phyloP scores from a whole-genome alignment of 2,797 vertebrate genomes.

The Alexandromys oeconomus region DNA sequence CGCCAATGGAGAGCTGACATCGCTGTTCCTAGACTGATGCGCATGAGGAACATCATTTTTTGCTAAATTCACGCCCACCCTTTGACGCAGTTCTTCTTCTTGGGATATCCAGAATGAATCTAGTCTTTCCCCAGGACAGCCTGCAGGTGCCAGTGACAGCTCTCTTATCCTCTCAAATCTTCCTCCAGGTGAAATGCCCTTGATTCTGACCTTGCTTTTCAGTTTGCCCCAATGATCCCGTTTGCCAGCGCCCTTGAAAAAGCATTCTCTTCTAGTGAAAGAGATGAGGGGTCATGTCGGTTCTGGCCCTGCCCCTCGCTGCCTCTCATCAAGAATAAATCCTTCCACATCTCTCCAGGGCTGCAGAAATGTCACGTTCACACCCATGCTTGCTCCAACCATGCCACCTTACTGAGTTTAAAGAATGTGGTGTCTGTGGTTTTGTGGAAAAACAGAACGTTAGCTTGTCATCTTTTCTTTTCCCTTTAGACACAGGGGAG shows the following conservation, averaged over 20 bases:
- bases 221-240: background rate
- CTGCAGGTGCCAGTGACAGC: background rate
- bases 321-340: slow-evolving; percentile 48
- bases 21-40: background rate
- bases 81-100: background rate
- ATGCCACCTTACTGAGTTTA: background rate
- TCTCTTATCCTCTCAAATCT: background rate
- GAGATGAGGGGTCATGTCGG: background rate
- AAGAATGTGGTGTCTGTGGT: background rate
- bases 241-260: slow-evolving; percentile 56
- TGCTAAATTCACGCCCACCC: background rate
- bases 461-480: background rate
- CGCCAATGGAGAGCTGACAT: background rate
- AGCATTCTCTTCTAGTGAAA: slow-evolving; percentile 57
- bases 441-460: slow-evolving; percentile 41
- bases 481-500: background rate
- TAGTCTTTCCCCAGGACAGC: background rate
- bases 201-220: background rate
- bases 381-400: background rate
- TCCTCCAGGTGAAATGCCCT: background rate
- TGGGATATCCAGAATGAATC: background rate
- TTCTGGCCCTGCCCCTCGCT: background rate
- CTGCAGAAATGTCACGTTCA: slow-evolving; percentile 40
- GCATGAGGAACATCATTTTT: background rate
- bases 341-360: slow-evolving; percentile 42